These are phyloP conservation scores for Lithophane socia DNA, from an alignment of 2,888 invertebrate species.

Conservation along the genomic window DNA sequence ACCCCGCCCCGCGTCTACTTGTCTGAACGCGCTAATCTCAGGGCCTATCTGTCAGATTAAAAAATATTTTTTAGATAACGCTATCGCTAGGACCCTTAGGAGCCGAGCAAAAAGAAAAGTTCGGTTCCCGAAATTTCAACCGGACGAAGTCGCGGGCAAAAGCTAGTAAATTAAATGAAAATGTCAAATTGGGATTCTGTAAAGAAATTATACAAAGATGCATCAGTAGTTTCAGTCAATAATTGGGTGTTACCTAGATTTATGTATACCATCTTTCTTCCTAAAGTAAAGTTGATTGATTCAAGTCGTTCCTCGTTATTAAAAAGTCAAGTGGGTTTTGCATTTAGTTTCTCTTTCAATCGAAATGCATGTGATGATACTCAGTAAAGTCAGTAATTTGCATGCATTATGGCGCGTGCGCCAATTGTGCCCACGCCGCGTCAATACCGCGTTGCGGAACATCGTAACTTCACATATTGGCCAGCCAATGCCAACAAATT, in stretches of 20 bases:
- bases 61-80: too few relatives aligned
- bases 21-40: too few relatives aligned
- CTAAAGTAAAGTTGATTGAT: not conserved
- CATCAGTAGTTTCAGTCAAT: not conserved
- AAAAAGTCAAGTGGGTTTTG: not conserved
- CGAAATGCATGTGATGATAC: constrained; percentile 18
- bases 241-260: not conserved
- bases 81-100: too few relatives aligned
- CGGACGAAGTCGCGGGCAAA: too few relatives aligned
- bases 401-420: constrained; percentile 55
- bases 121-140: too few relatives aligned
- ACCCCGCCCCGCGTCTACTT: too few relatives aligned
- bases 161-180: not conserved
- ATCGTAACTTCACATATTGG: constrained; percentile 27
- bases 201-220: not conserved
- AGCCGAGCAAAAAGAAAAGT: too few relatives aligned
- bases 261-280: not conserved
- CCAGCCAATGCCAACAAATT: constrained; percentile 25
- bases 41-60: too few relatives aligned
- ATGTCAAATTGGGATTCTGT: not conserved
- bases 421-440: constrained; percentile 31
- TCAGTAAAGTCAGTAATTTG: constrained; percentile 34
- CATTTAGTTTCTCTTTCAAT: constrained; percentile 34
- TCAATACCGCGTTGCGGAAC: constrained; percentile 50
- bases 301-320: not conserved